Evolutionary conservation across 2,113 vertebrate species (phyloP), one percentile per base, ranked within the genome.

Genomic region (Leucopternis melanops): DNA sequence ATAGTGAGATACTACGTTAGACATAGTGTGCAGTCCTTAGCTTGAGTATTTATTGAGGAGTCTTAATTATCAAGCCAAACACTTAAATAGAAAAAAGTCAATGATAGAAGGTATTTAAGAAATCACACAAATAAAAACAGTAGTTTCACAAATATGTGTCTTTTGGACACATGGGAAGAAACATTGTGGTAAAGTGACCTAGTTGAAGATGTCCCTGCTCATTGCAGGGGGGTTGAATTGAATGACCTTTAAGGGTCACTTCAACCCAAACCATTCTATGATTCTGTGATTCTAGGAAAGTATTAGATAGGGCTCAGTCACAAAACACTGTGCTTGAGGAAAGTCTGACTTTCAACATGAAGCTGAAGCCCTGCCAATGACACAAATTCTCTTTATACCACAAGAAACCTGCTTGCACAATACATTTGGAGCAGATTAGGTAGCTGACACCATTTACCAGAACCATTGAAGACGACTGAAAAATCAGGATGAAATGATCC

Each of bases 321-420:
- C 63, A 55, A 69, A 96, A 50, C 81, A 11, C 58, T 58, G 42
- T n/a, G 81, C 81, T 77, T 83, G 81, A 94, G 91, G 91, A 90
- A 92, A 97, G 81, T 70, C 87, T 92, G 87, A 90, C 81, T 90
- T 95, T 70, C 5, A 5, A 70, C 92, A 88, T 1, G 26, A 57
- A 70, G 91, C 84, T 77, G 89, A 95, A 94, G 74, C 50, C 55
- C 38, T 88, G 93, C 94, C 96, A 95, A 29, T 21, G 84, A 73
- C 70, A 92, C 66, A 54, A 77, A 42, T 38, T 58, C 66, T 65
- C 69, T 87, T 58, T 47, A 66, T 16, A 58, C 19, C 12, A 32
- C 83, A 73, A 94, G 73, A 73, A 97, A 87, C 66, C 66, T 70
- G 54, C 78, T 50, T 96, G 91, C 92, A 94, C 70, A 89, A 91